These are phyloP conservation scores for Drosophila nr. fundita DNA, from an alignment of 2,888 invertebrate genomes.

Conservation along the genomic window DNA sequence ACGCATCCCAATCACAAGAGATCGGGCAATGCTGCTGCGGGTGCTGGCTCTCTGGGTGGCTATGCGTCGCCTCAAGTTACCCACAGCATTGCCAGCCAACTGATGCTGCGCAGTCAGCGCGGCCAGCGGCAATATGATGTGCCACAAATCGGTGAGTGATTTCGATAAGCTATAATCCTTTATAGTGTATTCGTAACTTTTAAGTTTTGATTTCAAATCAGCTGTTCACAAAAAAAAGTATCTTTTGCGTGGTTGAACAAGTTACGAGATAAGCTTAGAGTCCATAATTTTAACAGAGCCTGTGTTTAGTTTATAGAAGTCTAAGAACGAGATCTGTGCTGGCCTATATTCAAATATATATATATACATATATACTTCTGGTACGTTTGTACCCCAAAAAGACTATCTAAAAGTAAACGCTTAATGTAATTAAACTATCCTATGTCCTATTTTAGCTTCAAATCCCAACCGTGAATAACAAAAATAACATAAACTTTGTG, in stretches of 20 bases:
- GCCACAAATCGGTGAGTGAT: conserved; percentile 92
- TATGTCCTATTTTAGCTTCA: not conserved
- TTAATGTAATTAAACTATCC: not conserved
- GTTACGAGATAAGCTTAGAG: not conserved
- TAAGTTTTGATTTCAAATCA: not conserved
- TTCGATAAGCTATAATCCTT: not conserved
- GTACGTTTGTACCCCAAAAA: not conserved
- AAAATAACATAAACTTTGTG: not conserved
- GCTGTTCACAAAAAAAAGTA: not conserved
- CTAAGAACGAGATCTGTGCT: too few species aligned
- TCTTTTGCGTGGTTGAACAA: not conserved
- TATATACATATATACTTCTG: not conserved
- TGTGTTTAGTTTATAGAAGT: not conserved
- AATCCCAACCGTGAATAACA: conserved; percentile 6
- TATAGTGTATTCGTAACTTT: not conserved
- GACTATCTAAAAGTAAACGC: not conserved
- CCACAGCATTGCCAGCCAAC: conserved; percentile 89
- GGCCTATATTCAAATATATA: not conserved
- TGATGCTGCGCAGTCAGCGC: conserved; percentile 91
- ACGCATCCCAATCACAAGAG: conserved; percentile 82
- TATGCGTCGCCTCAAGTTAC: conserved; percentile 84
- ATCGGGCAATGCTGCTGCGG: conserved; percentile 68
- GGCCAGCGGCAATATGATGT: conserved; percentile 93
- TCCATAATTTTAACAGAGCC: not conserved
- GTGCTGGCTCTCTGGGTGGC: conserved; percentile 49